Evolutionary conservation across 30 jellyfish, hydroid and myxozoan species (phyloP).

Genomic region (Chironex yamaguchii): DNA sequence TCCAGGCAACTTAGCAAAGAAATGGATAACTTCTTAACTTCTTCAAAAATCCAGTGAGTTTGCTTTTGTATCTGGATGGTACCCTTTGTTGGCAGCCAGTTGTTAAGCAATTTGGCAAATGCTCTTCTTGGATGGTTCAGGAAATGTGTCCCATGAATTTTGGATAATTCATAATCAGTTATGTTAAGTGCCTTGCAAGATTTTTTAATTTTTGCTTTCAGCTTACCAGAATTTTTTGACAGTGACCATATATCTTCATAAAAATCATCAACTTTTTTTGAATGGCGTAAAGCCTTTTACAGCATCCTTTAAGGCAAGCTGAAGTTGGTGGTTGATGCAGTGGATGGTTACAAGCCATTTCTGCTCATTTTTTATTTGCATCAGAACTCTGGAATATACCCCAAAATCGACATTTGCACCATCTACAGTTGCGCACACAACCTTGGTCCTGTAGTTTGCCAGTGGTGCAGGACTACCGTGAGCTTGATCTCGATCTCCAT

Average conservation of each 20-base stretch:
- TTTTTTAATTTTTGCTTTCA: conserved; percentile 30
- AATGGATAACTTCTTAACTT: conserved; percentile 10
- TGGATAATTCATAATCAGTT: conserved; percentile 48
- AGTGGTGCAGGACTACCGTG: conserved; percentile 20
- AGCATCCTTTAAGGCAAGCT: conserved; percentile 73
- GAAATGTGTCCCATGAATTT: conserved; percentile 61
- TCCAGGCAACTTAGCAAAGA: conserved; percentile 28
- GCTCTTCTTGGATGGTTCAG: conserved; percentile 54
- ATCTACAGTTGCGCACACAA: conserved; percentile 59
- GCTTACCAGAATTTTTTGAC: conserved; percentile 59
- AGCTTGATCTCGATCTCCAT: background rate
- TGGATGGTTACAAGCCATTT: conserved; percentile 70
- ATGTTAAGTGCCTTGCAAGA: conserved; percentile 56
- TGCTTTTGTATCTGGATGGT: conserved; percentile 43
- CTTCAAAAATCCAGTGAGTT: conserved; percentile 34
- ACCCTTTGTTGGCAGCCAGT: conserved; percentile 22
- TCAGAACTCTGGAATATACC: conserved; percentile 59
- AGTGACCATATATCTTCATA: conserved; percentile 39
- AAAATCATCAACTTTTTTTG: conserved; percentile 39
- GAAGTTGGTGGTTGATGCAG: conserved; percentile 71
- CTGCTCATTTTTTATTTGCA: conserved; percentile 35
- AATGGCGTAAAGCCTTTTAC: conserved; percentile 13
- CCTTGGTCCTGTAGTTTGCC: conserved; percentile 7
- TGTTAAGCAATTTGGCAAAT: conserved; percentile 33
- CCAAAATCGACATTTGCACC: conserved; percentile 80